These are phyloP conservation scores for Drosophila repleta DNA, from an alignment of 1,140 invertebrate genomes.

Conservation along the genomic window DNA sequence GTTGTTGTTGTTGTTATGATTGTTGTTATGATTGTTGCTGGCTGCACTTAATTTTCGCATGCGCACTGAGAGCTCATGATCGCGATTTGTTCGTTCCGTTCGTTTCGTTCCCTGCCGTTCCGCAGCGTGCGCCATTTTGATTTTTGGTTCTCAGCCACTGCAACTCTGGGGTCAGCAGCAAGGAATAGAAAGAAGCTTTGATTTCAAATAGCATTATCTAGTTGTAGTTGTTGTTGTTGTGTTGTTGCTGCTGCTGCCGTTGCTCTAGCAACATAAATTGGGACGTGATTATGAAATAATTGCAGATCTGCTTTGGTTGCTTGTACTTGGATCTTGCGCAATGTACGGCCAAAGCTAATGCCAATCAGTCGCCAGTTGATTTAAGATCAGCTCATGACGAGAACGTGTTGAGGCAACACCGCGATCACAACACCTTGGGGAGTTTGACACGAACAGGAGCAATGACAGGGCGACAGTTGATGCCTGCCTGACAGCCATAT, in stretches of 20 bases:
- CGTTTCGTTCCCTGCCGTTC: conserved; percentile 55
- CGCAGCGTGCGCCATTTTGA: conserved; percentile 62
- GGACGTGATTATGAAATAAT: conserved; percentile 81
- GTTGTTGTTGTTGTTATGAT: conserved; percentile 55
- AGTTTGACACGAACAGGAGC: conserved; percentile 23
- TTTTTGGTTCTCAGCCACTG: conserved; percentile 65
- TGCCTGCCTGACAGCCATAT: conserved; percentile 33
- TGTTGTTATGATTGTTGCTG: conserved; percentile 75
- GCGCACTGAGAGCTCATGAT: conserved; percentile 72
- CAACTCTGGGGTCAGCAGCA: conserved; percentile 57
- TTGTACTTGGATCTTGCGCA: conserved; percentile 68
- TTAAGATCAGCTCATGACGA: conserved; percentile 28
- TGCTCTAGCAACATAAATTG: conserved; percentile 69
- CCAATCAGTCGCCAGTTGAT: conserved; percentile 41
- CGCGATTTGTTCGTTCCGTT: conserved; percentile 77
- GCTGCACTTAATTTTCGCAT: conserved; percentile 82
- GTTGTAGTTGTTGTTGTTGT: conserved; percentile 16
- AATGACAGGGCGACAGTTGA: conserved; percentile 40
- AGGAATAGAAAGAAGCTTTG: conserved; percentile 80
- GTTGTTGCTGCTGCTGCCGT: conserved; percentile 16
- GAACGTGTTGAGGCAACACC: conserved; percentile 23
- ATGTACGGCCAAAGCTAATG: conserved; percentile 29
- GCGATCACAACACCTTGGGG: conserved; percentile 56
- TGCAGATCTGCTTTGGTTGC: conserved; percentile 55
- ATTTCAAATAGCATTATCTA: conserved; percentile 64